Evolutionary conservation across 2,113 vertebrate genomes (phyloP).

Genomic region (Trichechus manatus): DNA sequence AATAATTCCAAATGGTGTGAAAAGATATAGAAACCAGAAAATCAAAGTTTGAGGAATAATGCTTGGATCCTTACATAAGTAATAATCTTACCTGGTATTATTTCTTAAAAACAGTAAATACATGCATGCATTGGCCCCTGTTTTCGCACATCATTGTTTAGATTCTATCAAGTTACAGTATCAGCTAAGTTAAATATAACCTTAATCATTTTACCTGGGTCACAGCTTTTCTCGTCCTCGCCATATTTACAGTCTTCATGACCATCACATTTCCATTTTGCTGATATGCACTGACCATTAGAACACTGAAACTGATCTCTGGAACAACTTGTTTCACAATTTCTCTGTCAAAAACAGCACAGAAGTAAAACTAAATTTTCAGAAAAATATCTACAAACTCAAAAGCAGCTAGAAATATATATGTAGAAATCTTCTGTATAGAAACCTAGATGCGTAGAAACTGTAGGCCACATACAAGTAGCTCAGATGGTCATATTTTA

Average conservation of each 20-base stretch:
- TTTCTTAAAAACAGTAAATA: neutral
- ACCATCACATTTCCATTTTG: conserved; percentile 96
- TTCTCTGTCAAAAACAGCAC: conserved; percentile 91
- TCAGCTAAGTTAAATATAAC: neutral
- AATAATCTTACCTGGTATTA: neutral
- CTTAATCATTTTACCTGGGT: conserved; percentile 88
- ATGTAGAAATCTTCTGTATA: neutral
- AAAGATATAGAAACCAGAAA: conserved; percentile 15
- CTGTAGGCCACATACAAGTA: neutral
- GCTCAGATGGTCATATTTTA: neutral
- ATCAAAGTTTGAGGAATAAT: neutral
- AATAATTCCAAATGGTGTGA: conserved; percentile 41
- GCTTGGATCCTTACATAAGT: neutral
- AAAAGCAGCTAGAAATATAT: neutral
- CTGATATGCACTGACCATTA: conserved; percentile 96
- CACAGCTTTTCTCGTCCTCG: conserved; percentile 96
- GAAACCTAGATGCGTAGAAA: neutral
- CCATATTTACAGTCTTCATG: conserved; percentile 97
- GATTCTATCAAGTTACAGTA: neutral
- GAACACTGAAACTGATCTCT: conserved; percentile 97
- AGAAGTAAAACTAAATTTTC: neutral
- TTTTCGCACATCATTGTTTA: neutral
- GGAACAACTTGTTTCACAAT: conserved; percentile 94
- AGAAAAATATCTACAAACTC: neutral
- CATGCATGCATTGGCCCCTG: neutral